Base-by-base conservation (phyloP, 2,888 invertebrate species). In the Neoaliturus tenellus region DNA sequence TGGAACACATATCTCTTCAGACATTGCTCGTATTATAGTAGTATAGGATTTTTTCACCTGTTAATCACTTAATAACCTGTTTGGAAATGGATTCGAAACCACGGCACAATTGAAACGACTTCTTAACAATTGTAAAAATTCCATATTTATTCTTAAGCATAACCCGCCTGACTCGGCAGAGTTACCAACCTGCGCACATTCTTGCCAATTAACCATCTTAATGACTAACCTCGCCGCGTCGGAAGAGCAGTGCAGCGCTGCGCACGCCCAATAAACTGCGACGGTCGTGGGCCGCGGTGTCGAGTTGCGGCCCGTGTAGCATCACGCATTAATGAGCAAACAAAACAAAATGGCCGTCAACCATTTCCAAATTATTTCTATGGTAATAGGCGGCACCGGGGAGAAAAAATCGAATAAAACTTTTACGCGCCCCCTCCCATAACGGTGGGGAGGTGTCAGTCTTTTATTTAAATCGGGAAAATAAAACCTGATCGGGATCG, bases 321-420 rank as follows among this genome's bases (percentile, higher is more conserved):
- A 78, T 31, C 78, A 55, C 78, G 78, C 82, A 82, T 82, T 82
- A 82, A 82, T 71, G 82, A 82, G 82, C 35, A 82, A 82, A 71
- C 48, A 82, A 82, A 82, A 82, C 82, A 82, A 82, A 82, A 82
- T 82, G 82, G 82, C 82, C 82, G 82, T 48, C 78, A 78, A 78
- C 78, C 78, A 78, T 78, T 78, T 78, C 82, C 71, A 71, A 82
- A 82, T 82, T 82, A 82, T 82, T 71, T 48, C 51, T 82, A 82
- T 82, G 82, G 69, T 82, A 82, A 82, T 82, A 82, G 71, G 82
- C 51, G 69, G 51, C 71, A 25, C 62, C 25, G 28, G 82, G 25
- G 39, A 23, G 67, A 20, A 35, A 51, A 82, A 71, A 82, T 82
- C 82, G 78, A 82, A 82, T 82, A 82, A 82, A 82, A 82, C 69